Base-by-base conservation (phyloP, 2,797 vertebrate genomes). In the Spea hammondii region DNA sequence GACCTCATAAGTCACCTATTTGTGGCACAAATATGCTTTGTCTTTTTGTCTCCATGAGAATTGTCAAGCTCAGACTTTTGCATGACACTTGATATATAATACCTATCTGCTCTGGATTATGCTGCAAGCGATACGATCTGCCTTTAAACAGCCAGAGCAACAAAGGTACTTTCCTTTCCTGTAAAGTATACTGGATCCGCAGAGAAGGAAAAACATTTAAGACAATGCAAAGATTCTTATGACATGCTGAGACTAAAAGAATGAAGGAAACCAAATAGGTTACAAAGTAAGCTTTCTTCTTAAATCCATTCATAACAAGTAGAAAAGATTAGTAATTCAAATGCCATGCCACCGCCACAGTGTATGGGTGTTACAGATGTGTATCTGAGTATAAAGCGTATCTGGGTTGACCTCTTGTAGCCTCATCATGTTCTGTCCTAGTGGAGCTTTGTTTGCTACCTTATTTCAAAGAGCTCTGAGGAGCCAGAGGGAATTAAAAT, bases 41-140 rank as follows among this genome's bases (percentile, higher is more conserved):
- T n/a, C 79, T 81, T 81, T 81, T 65, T 81, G 79, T 81, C 74
- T 81, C 70, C 74, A 59, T 81, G 74, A 72, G 70, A 81, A 81
- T 54, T 11, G 79, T 77, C 77, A 74, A 81, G 74, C 70, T 81
- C 74, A 81, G 79, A 67, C 62, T 49, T 81, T 77, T 77, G 72
- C 60, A 64, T 72, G 79, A 72, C 47, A 81, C 47, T 68, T 71
- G 74, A 81, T 81, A 72, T 67, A 9, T 81, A 81, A 77, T 81
- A 72, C 54, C 11, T 70, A 67, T 76, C 60, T 71, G 59, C 78
- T 70, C 45, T 59, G 59, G 57, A 68, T 70, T 80, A 51, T 62
- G 57, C 50, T 67, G 69, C 70, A 76, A 76, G 54, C 46, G 47
- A 67, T 81, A 66, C 13, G 55, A 57, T 54, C 11, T 72, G 76